These are phyloP conservation scores for Microcebus griseorufus DNA, from an alignment of 2,113 vertebrate species.

Conservation along the genomic window DNA sequence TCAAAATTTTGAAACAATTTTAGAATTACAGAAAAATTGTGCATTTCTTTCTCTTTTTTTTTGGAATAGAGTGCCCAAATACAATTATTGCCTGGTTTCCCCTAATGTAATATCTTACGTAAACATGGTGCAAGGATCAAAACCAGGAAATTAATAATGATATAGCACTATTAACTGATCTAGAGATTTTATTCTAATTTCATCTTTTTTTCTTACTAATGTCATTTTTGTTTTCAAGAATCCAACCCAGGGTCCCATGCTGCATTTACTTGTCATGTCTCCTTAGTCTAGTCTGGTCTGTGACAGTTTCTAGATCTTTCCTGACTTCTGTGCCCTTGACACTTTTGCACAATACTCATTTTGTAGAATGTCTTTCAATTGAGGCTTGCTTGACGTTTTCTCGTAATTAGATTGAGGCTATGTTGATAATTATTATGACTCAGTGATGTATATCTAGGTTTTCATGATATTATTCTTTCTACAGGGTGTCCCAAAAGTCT, in stretches of 20 bases:
- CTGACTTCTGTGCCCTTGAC: neutral
- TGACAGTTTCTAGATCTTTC: neutral
- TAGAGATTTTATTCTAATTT: constrained; percentile 2
- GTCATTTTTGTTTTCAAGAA: neutral
- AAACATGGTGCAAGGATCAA: neutral
- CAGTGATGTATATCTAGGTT: neutral
- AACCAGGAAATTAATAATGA: neutral
- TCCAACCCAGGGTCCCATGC: neutral
- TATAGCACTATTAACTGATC: neutral
- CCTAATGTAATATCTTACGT: neutral
- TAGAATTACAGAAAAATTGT: neutral
- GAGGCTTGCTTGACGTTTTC: neutral
- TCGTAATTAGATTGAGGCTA: neutral
- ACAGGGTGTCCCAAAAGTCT: too few relatives aligned
- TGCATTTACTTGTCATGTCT: neutral
- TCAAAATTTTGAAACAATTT: neutral
- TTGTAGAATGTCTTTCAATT: neutral
- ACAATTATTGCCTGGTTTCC: neutral
- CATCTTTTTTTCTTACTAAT: neutral
- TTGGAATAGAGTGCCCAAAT: neutral
- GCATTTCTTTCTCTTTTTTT: neutral
- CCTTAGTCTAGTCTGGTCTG: neutral
- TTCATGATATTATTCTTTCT: neutral
- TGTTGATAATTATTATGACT: neutral
- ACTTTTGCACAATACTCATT: neutral